Base-by-base conservation (phyloP, 1,140 invertebrate species). In the Cyphomyrmex costatus region DNA sequence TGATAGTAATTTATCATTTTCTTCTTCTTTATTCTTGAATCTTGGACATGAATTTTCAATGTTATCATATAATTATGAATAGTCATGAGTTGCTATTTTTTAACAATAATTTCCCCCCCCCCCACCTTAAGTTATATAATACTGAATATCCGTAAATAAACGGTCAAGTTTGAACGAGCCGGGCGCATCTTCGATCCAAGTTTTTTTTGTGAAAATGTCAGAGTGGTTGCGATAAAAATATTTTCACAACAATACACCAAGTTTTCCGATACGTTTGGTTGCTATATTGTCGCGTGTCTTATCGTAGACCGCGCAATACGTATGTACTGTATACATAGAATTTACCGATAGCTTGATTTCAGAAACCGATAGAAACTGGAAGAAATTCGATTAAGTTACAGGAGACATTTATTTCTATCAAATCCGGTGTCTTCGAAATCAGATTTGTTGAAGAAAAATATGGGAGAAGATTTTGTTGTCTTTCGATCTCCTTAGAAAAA, bases 201-300 rank as follows among this genome's bases (percentile, higher is more conserved):
- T 80, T 73, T 82, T 73, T 82, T 74, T 21, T 60, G 27, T 14
- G 27, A 83, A 73, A 82, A 83, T 74, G 27, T 73, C 68, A 70
- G 61, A 51, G 21, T 56, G 2, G 21, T n/a, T 3, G 33, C 46
- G 42, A 66, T 51, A 80, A 19, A 56, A 53, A 56, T 68, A 36
- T 66, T 68, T 36, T 80, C 46, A 68, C 61, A 16, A 58, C 19
- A 5, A 56, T 27, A 27, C 49, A 27, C 36, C 36, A n/a, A 46
- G 33, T 27, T 63, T 36, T 49, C 60, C 53, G 33, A 21, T 60
- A 76, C 53, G 8, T 76, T 42, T 21, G 27, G 21, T 33, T 60
- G 21, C 36, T 46, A 5, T n/a, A 76, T 63, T 63, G 30, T 63
- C 21, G 42, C n/a, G 21, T 30, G 21, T 36, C 71, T 74, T 24